A percentile compares a stretch with the other conserved stretches of the same genome.
Evolutionary conservation across 2,888 invertebrate genomes (phyloP).

Genomic region (Stomorhina lunata): DNA sequence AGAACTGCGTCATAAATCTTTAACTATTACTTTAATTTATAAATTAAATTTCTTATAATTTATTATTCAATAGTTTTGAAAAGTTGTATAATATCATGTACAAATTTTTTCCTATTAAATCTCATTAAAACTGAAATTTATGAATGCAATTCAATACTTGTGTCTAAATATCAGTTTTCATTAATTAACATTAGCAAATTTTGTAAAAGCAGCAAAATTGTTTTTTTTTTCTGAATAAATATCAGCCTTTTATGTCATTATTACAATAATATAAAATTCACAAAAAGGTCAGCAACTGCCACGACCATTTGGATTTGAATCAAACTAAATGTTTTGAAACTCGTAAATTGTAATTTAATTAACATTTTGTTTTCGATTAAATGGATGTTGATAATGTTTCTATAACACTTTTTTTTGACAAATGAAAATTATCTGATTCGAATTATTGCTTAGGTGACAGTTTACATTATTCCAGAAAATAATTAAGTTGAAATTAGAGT

Average conservation of each 20-base stretch:
- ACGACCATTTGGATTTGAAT: not conserved
- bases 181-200: slow-evolving; percentile 6
- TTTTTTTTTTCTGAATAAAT: not conserved
- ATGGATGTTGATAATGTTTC: not conserved
- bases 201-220: not conserved
- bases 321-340: not conserved
- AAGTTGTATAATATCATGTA: too few relatives aligned
- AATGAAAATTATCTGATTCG: not conserved
- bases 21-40: too few relatives aligned
- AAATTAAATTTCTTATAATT: too few relatives aligned
- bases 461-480: too few relatives aligned
- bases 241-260: not conserved
- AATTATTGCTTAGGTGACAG: not conserved
- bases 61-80: too few relatives aligned
- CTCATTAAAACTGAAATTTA: not conserved
- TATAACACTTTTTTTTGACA: not conserved
- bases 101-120: slow-evolving; percentile 1
- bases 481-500: too few relatives aligned
- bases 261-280: not conserved
- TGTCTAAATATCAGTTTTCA: not conserved
- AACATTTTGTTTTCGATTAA: not conserved
- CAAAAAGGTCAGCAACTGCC: slow-evolving; percentile 23
- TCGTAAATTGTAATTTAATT: not conserved
- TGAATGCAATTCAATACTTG: slow-evolving; percentile 2
- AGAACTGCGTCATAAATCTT: too few relatives aligned